Evolutionary conservation across 2,888 invertebrate genomes (phyloP).

Genomic region (Saturnia japonica): DNA sequence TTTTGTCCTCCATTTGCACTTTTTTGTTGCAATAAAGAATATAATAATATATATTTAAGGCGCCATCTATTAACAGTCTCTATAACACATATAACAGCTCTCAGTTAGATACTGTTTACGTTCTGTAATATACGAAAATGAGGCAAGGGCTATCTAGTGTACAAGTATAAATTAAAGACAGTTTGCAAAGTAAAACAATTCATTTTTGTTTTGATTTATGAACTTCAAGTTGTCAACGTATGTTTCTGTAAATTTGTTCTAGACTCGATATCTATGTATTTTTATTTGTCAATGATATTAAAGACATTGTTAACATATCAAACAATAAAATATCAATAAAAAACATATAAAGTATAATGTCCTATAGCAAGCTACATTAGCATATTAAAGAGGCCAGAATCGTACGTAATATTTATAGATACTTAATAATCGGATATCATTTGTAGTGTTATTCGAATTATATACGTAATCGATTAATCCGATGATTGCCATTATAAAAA

Average conservation of each 20-base stretch:
- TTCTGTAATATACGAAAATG: too few species aligned
- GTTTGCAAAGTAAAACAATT: too few species aligned
- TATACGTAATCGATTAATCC: slow-evolving; percentile 5
- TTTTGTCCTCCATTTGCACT: too few species aligned
- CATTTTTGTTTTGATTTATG: too few species aligned
- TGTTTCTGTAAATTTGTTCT: not conserved
- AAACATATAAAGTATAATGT: not conserved
- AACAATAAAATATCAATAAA: not conserved
- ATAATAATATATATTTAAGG: too few species aligned
- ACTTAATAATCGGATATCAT: not conserved
- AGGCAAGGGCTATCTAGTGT: too few species aligned
- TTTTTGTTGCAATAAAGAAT: too few species aligned
- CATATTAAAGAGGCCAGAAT: not conserved
- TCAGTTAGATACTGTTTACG: too few species aligned
- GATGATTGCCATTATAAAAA: slow-evolving; percentile 1
- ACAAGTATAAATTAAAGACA: too few species aligned
- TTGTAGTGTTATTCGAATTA: not conserved
- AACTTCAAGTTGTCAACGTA: too few species aligned
- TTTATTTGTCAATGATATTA: not conserved
- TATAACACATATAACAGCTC: too few species aligned
- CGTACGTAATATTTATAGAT: not conserved
- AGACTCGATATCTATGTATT: not conserved
- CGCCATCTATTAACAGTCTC: too few species aligned
- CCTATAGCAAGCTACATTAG: not conserved
- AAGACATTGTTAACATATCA: not conserved